Base-by-base conservation (phyloP, 2,113 vertebrate species). In the Oreochromis spilurus region DNA sequence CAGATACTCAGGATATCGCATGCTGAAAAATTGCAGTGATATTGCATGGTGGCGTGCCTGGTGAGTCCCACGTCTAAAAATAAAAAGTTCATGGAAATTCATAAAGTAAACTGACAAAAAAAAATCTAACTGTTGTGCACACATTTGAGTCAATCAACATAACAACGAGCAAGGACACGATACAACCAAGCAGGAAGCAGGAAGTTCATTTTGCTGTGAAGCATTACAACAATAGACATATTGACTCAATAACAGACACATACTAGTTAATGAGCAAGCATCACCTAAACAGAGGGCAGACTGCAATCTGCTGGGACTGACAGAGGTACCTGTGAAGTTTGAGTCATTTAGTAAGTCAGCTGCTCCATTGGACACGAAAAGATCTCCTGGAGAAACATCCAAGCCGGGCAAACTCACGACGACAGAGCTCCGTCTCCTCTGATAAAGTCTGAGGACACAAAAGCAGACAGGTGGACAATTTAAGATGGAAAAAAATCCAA, bases 371-470 rank as follows among this genome's bases (percentile, higher is more conserved):
- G 97, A 97, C 65, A 98, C 97, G 88, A 98, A 95, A 26, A 98
- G 97, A 84, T 98, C 98, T 84, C 97, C 97, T 1, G 98, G 97
- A 79, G 97, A 98, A 90, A 98, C 95, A n/a, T 98, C 95, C 3
- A 97, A 75, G 78, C 97, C 97, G 0, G 97, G 96, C 81, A 98
- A 93, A 45, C 96, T 98, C 93, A 98, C 95, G 1, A 98, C 97
- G 79, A 98, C 92, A 0, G 97, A 98, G 91, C 97, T 98, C 1
- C 95, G 96, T 77, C 97, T 96, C 91, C 94, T 96, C 29, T 97
- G 95, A 13, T 95, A 92, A 17, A 94, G 85, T 83, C 97, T 97
- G 95, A 45, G 75, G 85, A 88, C 2, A 81, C 54, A 85, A 38
- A 53, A 72, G 17, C 5, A 45, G 24, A 87, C 26, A 62, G 54